Conservation (phyloP, 2,113 vertebrate genomes). For the Podilymbus podiceps region DNA sequence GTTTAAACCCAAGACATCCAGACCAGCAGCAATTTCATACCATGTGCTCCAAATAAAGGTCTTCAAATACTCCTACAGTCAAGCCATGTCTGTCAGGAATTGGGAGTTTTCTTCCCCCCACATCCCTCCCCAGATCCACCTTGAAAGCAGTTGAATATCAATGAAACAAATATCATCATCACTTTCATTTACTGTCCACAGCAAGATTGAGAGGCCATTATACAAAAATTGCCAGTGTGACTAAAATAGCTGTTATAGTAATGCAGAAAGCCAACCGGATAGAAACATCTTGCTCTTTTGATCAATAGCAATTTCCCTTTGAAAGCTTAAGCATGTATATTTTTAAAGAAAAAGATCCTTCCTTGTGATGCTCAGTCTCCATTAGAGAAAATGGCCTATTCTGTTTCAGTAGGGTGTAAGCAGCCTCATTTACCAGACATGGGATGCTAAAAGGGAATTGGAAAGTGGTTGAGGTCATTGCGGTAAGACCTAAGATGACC, state of each 20-base stretch:
- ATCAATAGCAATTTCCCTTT: slow-evolving; percentile 45
- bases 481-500: background rate
- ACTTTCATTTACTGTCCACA: slow-evolving; percentile 26
- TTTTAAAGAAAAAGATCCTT: background rate
- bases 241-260: background rate
- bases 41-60: slow-evolving; percentile 24
- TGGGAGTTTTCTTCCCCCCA: background rate
- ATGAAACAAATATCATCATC: slow-evolving; percentile 49
- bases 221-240: slow-evolving; percentile 40
- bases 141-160: slow-evolving; percentile 66
- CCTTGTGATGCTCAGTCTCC: background rate
- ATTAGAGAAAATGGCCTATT: background rate
- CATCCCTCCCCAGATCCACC: background rate
- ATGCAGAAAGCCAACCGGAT: background rate
- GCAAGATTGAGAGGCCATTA: background rate
- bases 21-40: slow-evolving; percentile 37
- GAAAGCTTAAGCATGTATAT: background rate
- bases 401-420: background rate
- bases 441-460: background rate
- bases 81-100: slow-evolving; percentile 30
- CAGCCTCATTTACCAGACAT: background rate
- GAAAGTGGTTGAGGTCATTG: background rate
- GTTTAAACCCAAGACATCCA: slow-evolving; percentile 50
- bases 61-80: slow-evolving; percentile 39
- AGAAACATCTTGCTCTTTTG: background rate